Conservation (phyloP, 2,797 vertebrate species). For the Hybognathus amarus region DNA sequence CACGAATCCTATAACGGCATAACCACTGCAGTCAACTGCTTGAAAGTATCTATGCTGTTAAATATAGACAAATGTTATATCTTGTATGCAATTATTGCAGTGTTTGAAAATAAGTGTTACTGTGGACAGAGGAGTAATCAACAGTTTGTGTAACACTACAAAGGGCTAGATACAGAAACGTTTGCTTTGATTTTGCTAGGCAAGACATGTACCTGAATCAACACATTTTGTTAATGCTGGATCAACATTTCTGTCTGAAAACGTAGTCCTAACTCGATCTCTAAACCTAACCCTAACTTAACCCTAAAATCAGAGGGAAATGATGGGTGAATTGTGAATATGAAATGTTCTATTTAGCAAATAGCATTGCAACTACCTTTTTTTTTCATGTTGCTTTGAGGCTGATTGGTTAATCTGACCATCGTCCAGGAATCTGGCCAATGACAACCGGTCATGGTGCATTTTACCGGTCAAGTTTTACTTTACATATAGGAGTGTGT, state of each 20-base stretch:
- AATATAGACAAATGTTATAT: not conserved
- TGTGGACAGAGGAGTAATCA: not conserved
- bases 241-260: not conserved
- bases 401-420: not conserved
- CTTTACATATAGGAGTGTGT: not conserved
- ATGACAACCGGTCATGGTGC: not conserved
- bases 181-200: not conserved
- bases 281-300: not conserved
- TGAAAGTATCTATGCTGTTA: not conserved
- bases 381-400: not conserved
- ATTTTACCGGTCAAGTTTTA: not conserved
- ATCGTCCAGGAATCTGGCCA: not conserved
- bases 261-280: too few species aligned
- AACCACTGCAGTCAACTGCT: not conserved
- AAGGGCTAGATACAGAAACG: not conserved
- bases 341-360: too few species aligned
- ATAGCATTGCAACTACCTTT: too few species aligned
- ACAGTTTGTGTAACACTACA: not conserved
- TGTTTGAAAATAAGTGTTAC: not conserved
- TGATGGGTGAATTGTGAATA: too few species aligned
- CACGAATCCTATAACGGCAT: not conserved
- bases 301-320: not conserved
- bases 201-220: too few species aligned
- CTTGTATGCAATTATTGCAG: not conserved
- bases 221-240: too few species aligned